phyloP scores from a whole-genome alignment of 2,888 invertebrate genomes.

The Cataglyphis livida region DNA sequence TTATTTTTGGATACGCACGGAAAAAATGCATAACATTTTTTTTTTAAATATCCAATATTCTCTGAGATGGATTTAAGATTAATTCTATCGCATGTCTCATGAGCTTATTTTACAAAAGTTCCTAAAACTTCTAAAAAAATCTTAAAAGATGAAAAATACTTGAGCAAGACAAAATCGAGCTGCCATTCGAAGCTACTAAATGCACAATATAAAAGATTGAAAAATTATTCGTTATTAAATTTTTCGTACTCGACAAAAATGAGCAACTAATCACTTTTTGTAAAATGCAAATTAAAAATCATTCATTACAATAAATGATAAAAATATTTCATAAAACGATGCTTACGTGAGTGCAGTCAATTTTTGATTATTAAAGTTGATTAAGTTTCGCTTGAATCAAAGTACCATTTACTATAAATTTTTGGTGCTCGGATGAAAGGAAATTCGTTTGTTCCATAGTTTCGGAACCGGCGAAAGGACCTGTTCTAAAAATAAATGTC shows the following conservation, averaged over 20 bases:
- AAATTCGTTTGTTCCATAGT: slow-evolving; percentile 84
- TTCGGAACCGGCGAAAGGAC: slow-evolving; percentile 87
- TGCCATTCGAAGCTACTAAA: neutral
- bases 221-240: neutral
- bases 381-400: neutral
- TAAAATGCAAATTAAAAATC: slow-evolving; percentile 9
- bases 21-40: neutral
- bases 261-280: neutral
- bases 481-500: slow-evolving; percentile 87
- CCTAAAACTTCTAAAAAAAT: neutral
- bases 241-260: slow-evolving; percentile 18
- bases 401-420: slow-evolving; percentile 42
- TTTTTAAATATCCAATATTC: neutral
- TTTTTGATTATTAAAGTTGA: neutral
- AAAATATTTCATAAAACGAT: slow-evolving; percentile 16
- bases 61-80: neutral
- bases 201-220: neutral
- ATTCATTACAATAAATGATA: slow-evolving; percentile 3
- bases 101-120: neutral
- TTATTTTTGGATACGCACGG: neutral
- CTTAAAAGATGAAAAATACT: slow-evolving; percentile 11
- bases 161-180: slow-evolving; percentile 32
- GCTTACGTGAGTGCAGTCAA: neutral
- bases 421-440: slow-evolving; percentile 66
- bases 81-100: neutral